Percentiles rank a stretch among this genome's conserved stretches.
These are phyloP conservation scores for Sander vitreus DNA, from an alignment of 2,113 vertebrate genomes.

Conservation along the genomic window DNA sequence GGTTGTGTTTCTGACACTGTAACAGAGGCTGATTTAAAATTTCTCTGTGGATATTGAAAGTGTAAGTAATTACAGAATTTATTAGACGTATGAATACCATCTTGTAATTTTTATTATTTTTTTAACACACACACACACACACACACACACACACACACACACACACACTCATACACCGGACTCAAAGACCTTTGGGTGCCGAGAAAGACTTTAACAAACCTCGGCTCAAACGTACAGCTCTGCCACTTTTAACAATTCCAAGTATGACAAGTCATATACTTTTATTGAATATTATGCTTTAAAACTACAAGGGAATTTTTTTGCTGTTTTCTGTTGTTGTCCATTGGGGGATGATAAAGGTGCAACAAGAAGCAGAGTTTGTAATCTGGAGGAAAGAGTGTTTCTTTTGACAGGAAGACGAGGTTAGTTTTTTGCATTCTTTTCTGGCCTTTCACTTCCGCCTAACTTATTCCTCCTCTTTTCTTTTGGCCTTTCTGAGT, in stretches of 20 bases:
- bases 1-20: conserved; percentile 5
- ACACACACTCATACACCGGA: neutral
- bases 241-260: neutral
- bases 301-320: neutral
- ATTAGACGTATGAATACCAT: conserved; percentile 7
- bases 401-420: neutral
- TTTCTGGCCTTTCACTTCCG: conserved; percentile 16
- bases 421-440: conserved; percentile 23
- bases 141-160: conserved; percentile 11
- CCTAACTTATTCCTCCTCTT: neutral
- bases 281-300: neutral
- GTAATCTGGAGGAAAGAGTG: too few relatives aligned
- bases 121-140: neutral
- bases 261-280: neutral
- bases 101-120: conserved; percentile 20
- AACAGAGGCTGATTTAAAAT: conserved; percentile 12
- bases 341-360: neutral
- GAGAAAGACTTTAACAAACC: neutral
- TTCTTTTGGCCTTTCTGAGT: conserved; percentile 39
- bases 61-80: neutral
- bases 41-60: conserved; percentile 8
- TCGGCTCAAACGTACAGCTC: neutral
- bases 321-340: neutral
- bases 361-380: neutral
- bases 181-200: neutral